Evolutionary conservation across 2,888 invertebrate species (phyloP), one percentile per base, ranked within the genome.

Genomic region (Myopa testacea): DNA sequence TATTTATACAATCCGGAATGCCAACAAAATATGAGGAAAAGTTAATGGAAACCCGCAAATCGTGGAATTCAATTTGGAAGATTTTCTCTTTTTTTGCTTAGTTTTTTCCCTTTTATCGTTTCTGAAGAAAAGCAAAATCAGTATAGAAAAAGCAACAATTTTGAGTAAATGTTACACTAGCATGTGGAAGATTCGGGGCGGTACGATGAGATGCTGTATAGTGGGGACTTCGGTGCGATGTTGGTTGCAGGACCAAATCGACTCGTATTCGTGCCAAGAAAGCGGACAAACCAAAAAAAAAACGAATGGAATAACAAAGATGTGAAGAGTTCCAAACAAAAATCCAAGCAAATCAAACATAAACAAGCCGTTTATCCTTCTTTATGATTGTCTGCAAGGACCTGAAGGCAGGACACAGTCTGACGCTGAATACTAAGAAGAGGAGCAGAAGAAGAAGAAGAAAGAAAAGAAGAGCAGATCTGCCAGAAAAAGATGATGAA

Each of bases 21-120:
- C 60, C 58, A 26, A 58, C 76, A 63, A 81, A 81, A 81, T 78
- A 79, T 80, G 79, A 81, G 80, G 79, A 81, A 81, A 82, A 79
- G 78, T 79, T 82, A 81, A 81, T 81, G 81, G 78, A 80, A 81
- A 77, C 79, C 26, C 75, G 45, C 70, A 77, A 78, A 80, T 73
- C 77, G 67, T 78, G 75, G 79, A 81, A 82, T 81, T 73, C 82
- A 80, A 81, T 80, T 82, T 78, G 52, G 37, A 50, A 10, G 19
- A 7, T 16, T 60, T 63, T 73, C 10, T 37, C 55, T 71, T n/a
- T 12, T 16, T 19, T 26, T 70, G 4, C 58, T 37, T 8, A n/a
- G 3, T 72, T 4, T 58, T n/a, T 71, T 3, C 26, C 26, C 26
- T 14, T 67, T 67, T n/a, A 14, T 26, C 26, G 52, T 34, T 70